Percentiles rank a stretch among this genome's conserved stretches.
Evolutionary conservation across 30 jellyfish, hydroid and myxozoan genomes (phyloP).

Genomic region (Chironex yamaguchii): DNA sequence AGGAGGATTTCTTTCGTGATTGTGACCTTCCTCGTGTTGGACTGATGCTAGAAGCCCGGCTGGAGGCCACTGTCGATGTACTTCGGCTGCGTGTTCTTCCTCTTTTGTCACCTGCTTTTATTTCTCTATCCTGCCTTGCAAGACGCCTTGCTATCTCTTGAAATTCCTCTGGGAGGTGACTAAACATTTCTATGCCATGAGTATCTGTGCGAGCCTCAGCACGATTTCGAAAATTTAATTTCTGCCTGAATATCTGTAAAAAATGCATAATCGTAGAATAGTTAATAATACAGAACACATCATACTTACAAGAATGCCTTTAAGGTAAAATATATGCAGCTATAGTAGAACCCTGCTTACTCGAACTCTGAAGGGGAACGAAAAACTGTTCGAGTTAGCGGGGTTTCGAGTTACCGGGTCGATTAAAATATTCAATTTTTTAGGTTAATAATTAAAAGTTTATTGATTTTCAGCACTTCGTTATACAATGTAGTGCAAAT

Average conservation of each 20-base stretch:
- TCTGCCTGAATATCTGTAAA: conserved; percentile 84
- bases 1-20: conserved; percentile 3
- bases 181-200: conserved; percentile 95
- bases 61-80: conserved; percentile 82
- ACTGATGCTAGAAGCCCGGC: conserved; percentile 92
- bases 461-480: too few relatives aligned
- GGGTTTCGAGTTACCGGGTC: too few relatives aligned
- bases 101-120: conserved; percentile 54
- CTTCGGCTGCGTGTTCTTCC: conserved; percentile 84
- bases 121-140: conserved; percentile 91
- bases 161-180: conserved; percentile 95
- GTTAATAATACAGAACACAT: too few relatives aligned
- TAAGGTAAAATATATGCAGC: too few relatives aligned
- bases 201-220: conserved; percentile 96
- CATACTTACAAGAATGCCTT: too few relatives aligned
- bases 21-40: conserved; percentile 89
- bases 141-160: conserved; percentile 98
- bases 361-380: too few relatives aligned
- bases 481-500: too few relatives aligned
- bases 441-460: too few relatives aligned
- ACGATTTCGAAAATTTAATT: conserved; percentile 76
- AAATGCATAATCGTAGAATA: too few relatives aligned
- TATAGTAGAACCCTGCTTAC: too few relatives aligned
- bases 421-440: too few relatives aligned
- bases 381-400: too few relatives aligned